Evolutionary conservation across 1,140 invertebrate species (phyloP).

Genomic region (Choristoneura fumiferana): DNA sequence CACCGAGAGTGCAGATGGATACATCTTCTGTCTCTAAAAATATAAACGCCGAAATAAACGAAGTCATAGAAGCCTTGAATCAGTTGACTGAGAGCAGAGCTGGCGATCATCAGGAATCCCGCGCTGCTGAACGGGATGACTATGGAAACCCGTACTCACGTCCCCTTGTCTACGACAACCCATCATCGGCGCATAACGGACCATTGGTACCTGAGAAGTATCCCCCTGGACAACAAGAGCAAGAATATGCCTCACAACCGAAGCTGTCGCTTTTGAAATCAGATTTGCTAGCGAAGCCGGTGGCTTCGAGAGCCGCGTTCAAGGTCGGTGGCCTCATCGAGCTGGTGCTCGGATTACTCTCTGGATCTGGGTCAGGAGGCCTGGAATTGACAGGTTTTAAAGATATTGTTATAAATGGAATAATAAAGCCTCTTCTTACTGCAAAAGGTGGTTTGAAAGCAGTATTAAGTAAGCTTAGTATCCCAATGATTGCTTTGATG

Average conservation of each 20-base stretch:
- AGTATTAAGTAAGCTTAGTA: slow-evolving; percentile 58
- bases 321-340: slow-evolving; percentile 54
- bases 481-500: slow-evolving; percentile 57
- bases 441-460: slow-evolving; percentile 58
- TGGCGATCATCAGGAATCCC: slow-evolving; percentile 16
- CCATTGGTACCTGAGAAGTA: not conserved
- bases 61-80: slow-evolving; percentile 25
- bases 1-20: not conserved
- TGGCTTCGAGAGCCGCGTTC: slow-evolving; percentile 40
- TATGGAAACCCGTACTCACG: slow-evolving; percentile 20
- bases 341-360: slow-evolving; percentile 48
- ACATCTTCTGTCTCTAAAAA: not conserved
- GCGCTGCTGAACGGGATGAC: slow-evolving; percentile 23
- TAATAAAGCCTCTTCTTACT: slow-evolving; percentile 52
- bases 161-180: slow-evolving; percentile 21
- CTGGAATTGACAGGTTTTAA: slow-evolving; percentile 53
- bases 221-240: not conserved
- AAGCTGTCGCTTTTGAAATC: slow-evolving; percentile 30
- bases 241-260: slow-evolving; percentile 1
- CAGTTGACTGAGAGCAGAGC: slow-evolving; percentile 18
- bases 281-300: slow-evolving; percentile 39
- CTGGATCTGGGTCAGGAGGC: slow-evolving; percentile 38
- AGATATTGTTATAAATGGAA: slow-evolving; percentile 55
- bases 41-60: slow-evolving; percentile 26
- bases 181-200: slow-evolving; percentile 21